Evolutionary conservation across 2,113 vertebrate genomes (phyloP), one percentile per base, ranked within the genome.

Genomic region (Phainopepla nitens): DNA sequence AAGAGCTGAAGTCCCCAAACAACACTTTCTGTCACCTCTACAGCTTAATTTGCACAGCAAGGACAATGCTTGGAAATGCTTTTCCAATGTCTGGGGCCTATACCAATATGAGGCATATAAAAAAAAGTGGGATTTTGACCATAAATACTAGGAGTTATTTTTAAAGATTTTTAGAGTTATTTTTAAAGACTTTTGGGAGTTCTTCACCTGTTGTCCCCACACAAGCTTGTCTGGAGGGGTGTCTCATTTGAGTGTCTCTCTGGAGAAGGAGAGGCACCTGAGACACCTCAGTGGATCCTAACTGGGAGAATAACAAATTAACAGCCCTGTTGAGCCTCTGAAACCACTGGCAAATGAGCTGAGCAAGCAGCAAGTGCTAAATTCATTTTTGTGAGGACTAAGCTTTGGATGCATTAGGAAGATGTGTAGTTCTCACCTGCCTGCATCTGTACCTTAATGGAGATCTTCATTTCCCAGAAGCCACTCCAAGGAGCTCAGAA

Each of bases 211-310:
- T 21, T 65, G n/a, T 33, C 44, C 47, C 31, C 53, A 45, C 17
- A n/a, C 5, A 47, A 45, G 3, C 11, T 86, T 78, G 7, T 58
- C 50, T 72, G 0, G 0, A 45, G n/a, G 25, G 9, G 1, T 33
- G 15, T 53, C 41, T 73, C 51, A 7, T 27, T 36, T 36, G 53
- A 44, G n/a, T 22, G 33, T 47, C 70, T 56, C 51, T 10, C 36
- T 45, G 14, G 36, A 69, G 71, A 54, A 71, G 45, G 4, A 41
- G 27, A 82, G 42, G 27, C 18, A 44, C 27, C 25, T 44, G 69
- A 73, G 65, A 17, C 33, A 17, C 11, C 57, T 54, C 69, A 35
- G 11, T 10, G 29, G 35, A 15, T 28, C 58, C 25, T n/a, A 68
- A 29, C 16, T 9, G 51, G 11, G 56, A 82, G 21, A 73, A 64